Percentiles rank a stretch among this genome's conserved stretches.
These are phyloP conservation scores for Buathra laborator DNA, from an alignment of 2,888 invertebrate species.

Conservation along the genomic window DNA sequence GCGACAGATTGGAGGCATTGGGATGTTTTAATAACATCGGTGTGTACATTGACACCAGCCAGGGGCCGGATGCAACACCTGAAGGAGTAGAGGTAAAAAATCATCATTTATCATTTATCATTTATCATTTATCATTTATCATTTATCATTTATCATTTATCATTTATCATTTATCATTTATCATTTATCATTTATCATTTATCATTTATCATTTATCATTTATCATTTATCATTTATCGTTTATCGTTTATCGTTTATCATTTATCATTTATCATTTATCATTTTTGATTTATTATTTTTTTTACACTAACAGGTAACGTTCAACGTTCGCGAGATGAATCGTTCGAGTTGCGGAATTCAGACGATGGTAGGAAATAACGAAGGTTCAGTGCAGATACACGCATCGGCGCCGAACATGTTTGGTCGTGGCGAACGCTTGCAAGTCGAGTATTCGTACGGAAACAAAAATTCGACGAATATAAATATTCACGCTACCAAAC, in stretches of 20 bases:
- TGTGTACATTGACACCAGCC: constrained; percentile 95
- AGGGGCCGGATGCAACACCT: constrained; percentile 91
- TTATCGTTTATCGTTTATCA: no score
- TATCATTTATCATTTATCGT: no score
- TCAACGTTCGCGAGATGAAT: constrained; percentile 93
- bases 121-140: no score
- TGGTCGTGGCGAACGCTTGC: constrained; percentile 94
- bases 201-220: no score
- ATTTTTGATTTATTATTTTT: constrained; percentile 17
- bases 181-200: background rate
- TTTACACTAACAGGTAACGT: constrained; percentile 89
- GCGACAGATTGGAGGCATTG: constrained; percentile 91
- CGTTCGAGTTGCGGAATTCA: constrained; percentile 94
- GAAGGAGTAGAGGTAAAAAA: constrained; percentile 91
- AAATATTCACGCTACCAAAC: constrained; percentile 93
- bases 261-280: no score
- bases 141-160: no score
- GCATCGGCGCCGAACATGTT: constrained; percentile 93
- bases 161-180: constrained; percentile 4
- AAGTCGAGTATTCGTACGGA: constrained; percentile 94
- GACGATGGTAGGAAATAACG: constrained; percentile 96
- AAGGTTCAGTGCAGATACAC: constrained; percentile 93
- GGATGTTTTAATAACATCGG: constrained; percentile 96
- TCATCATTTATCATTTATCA: no score
- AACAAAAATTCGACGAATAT: constrained; percentile 93